Conservation (phyloP, 2,888 invertebrate species). For the Dasypolia templi region DNA sequence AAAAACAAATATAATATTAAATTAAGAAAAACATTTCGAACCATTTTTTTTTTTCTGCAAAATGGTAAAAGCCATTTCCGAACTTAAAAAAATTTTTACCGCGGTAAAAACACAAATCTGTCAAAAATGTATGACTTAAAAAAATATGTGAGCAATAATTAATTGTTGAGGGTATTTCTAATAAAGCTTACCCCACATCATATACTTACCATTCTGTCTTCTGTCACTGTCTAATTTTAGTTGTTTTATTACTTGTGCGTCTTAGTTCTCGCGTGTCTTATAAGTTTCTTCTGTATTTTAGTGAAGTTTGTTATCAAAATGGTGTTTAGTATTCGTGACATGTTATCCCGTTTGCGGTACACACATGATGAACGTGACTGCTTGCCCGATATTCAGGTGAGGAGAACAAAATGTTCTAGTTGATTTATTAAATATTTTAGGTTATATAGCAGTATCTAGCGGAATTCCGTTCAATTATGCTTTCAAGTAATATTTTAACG, state of each 20-base stretch:
- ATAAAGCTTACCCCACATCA: slow-evolving; percentile 31
- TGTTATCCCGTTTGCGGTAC: slow-evolving; percentile 83
- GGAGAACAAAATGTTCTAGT: slow-evolving; percentile 42
- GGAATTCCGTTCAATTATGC: neutral
- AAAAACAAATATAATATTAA: no score
- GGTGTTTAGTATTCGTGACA: slow-evolving; percentile 86
- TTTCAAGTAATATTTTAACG: neutral
- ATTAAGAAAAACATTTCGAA: neutral
- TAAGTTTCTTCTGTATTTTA: slow-evolving; percentile 62
- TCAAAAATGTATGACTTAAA: slow-evolving; percentile 32
- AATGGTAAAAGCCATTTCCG: neutral
- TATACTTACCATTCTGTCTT: slow-evolving; percentile 37
- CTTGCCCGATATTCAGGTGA: slow-evolving; percentile 75
- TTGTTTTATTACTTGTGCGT: slow-evolving; percentile 45
- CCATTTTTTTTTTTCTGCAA: neutral
- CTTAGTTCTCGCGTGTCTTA: slow-evolving; percentile 54
- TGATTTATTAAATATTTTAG: slow-evolving; percentile 4
- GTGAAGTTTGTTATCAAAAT: slow-evolving; percentile 73
- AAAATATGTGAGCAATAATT: slow-evolving; percentile 8
- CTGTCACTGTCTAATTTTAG: slow-evolving; percentile 64
- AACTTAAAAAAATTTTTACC: slow-evolving; percentile 7
- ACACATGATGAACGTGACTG: slow-evolving; percentile 82
- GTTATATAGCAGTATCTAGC: neutral
- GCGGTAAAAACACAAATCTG: slow-evolving; percentile 24
- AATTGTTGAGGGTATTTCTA: slow-evolving; percentile 53